Percentiles rank a stretch among this genome's conserved stretches.
These are phyloP conservation scores for Varanus salvator DNA, from an alignment of 2,113 vertebrate genomes.

Conservation along the genomic window DNA sequence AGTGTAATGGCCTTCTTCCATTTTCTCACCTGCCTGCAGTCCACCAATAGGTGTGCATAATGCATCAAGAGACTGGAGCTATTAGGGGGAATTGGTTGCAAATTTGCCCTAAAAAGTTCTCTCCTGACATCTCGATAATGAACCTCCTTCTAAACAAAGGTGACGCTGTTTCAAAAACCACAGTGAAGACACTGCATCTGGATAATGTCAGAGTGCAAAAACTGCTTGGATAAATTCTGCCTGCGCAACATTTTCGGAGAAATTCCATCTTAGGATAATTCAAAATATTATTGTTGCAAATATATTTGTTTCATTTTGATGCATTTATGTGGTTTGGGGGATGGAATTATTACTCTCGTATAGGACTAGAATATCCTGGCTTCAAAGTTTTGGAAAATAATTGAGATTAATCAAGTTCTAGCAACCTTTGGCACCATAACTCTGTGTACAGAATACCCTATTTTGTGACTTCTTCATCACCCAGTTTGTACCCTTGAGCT, in stretches of 20 bases:
- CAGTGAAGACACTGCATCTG: background rate
- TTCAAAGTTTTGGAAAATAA: background rate
- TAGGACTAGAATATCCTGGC: background rate
- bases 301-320: background rate
- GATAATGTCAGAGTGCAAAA: rapidly evolving
- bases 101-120: background rate
- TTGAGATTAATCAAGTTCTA: background rate
- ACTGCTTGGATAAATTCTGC: background rate
- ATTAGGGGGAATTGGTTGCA: rapidly evolving
- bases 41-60: rapidly evolving
- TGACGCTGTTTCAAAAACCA: background rate
- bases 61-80: background rate
- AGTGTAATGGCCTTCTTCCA: background rate
- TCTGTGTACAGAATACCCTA: background rate
- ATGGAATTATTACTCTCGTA: background rate
- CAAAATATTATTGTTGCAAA: background rate
- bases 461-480: background rate
- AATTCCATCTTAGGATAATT: background rate
- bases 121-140: background rate
- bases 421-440: background rate
- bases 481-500: background rate
- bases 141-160: background rate
- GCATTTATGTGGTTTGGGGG: no score
- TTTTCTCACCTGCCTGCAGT: background rate
- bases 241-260: background rate